phyloP scores from a whole-genome alignment of 2,888 invertebrate species.

The Podabrus alpinus region DNA sequence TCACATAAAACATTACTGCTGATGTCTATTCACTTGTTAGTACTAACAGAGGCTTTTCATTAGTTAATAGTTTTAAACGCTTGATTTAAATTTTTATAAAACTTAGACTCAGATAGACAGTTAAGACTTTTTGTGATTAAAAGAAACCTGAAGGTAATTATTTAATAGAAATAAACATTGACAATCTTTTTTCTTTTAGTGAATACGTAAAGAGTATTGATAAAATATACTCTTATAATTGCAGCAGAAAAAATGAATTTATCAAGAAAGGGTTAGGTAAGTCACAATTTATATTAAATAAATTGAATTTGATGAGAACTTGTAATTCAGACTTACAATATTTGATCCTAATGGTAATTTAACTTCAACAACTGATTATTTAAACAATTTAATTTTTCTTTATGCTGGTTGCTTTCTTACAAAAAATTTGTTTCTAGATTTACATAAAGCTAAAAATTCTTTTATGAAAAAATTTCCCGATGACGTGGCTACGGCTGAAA shows the following conservation, averaged over 20 bases:
- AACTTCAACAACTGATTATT: no score
- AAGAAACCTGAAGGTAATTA: not conserved
- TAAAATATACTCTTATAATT: constrained; percentile 77
- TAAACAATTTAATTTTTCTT: no score
- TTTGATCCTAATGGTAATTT: not conserved
- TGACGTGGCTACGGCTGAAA: constrained; percentile 77
- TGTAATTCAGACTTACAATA: not conserved
- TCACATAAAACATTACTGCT: no score
- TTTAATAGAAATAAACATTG: not conserved
- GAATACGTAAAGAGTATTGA: constrained; percentile 76
- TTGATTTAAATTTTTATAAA: no score
- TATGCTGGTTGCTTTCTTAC: not conserved
- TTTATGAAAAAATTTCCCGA: constrained; percentile 80
- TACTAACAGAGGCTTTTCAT: not conserved
- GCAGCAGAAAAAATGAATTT: constrained; percentile 77
- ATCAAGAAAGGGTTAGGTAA: constrained; percentile 82
- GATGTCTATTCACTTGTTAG: not conserved
- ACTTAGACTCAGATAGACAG: no score
- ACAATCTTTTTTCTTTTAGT: constrained; percentile 61
- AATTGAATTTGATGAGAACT: no score
- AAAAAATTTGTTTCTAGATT: constrained; percentile 16
- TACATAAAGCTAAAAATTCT: constrained; percentile 62
- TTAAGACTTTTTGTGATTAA: no score
- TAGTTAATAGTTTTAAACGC: not conserved
- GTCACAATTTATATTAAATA: constrained; percentile 46